phyloP scores from a whole-genome alignment of 1,140 invertebrate genomes.

The Apis dorsata region DNA sequence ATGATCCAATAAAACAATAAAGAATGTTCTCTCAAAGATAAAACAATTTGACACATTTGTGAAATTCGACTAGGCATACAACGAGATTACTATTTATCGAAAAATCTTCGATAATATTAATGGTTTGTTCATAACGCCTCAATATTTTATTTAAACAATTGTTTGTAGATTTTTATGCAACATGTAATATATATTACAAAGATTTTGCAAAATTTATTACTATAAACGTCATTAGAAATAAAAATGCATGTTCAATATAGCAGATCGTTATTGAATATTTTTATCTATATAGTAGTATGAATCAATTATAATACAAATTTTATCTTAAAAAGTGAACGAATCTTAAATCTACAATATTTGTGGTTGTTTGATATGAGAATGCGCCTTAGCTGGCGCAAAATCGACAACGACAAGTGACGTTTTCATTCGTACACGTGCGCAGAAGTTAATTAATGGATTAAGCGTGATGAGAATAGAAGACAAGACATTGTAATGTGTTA shows the following conservation, averaged over 20 bases:
- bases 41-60: conserved; percentile 35
- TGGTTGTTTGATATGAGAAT: not conserved
- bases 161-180: not conserved
- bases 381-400: conserved; percentile 10
- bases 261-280: not conserved
- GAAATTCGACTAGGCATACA: conserved; percentile 3
- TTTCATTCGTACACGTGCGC: conserved; percentile 46
- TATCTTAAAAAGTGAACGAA: conserved; percentile 10
- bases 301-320: conserved; percentile 17
- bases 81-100: conserved; percentile 14
- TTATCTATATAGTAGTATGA: not conserved
- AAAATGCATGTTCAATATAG: not conserved
- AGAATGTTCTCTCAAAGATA: not conserved
- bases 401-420: conserved; percentile 38
- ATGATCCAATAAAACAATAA: not conserved
- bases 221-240: not conserved
- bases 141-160: not conserved
- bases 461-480: conserved; percentile 26
- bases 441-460: conserved; percentile 59
- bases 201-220: not conserved
- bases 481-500: conserved; percentile 20
- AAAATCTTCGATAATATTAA: conserved; percentile 34
- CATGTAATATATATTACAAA: too few species aligned
- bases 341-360: not conserved
- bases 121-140: conserved; percentile 26